Base-by-base conservation (phyloP, 2,797 vertebrate genomes). In the Lutjanus argentimaculatus region DNA sequence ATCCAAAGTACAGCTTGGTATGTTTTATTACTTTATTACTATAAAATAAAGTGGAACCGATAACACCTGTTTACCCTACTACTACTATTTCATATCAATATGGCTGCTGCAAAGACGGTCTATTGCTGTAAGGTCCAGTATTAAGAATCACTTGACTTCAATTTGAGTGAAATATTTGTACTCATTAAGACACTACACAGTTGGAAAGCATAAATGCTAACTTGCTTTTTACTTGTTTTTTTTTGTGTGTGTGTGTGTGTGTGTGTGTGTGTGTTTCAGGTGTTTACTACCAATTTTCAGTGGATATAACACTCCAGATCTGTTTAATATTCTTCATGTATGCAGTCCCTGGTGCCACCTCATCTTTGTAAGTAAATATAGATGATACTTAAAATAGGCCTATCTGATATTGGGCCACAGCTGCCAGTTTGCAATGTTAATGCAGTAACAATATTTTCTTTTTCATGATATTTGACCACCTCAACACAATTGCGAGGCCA, bases 381-480 rank as follows among this genome's bases (percentile, higher is more conserved):
- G 16, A 58, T 22, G 17, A 46, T 19, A 46, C 40, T 66, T 66
- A 10, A 63, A 71, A 59, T 55, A 36, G 30, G 30, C 30, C 30
- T 36, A 63, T 36, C 25, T 45, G 3, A 51, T 15, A 9, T 58
- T 16, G 10, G 14, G 6, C 25, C 30, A 42, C 46, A 53, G 55
- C 55, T 67, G 19, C 36, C 19, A n/a, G 12, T 25, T 40, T 7
- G 17, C 19, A 59, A 30, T 72, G 30, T 36, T 66, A 30, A 62
- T 65, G n/a, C 58, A 72, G 13, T 16, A n/a, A 71, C 43, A 61
- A 14, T 57, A 43, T 67, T 70, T 70, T n/a, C 4, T 21, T 78
- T 75, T 49, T 46, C 25, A 57, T 25, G 8, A 76, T 68, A 68
- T 82, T 49, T 71, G 55, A 73, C 63, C 77, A 75, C 63, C 25